Evolutionary conservation across 2,888 invertebrate genomes (phyloP).

Genomic region (Epiblema foenella): DNA sequence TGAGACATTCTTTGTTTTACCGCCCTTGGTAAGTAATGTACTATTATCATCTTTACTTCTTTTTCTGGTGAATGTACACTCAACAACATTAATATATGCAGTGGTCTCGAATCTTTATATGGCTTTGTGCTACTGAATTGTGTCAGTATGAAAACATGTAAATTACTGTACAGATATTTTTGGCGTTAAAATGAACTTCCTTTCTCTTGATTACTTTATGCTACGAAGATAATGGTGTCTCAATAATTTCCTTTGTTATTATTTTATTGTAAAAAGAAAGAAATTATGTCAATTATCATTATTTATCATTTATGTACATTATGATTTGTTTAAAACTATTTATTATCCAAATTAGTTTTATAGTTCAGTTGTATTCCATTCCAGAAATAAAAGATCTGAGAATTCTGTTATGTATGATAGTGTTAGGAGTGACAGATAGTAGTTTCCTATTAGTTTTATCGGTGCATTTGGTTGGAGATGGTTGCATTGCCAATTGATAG

Average conservation of each 20-base stretch:
- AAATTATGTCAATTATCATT: slow-evolving; percentile 44
- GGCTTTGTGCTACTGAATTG: too few relatives aligned
- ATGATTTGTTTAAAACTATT: slow-evolving; percentile 28
- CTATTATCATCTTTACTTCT: too few relatives aligned
- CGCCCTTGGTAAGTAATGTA: too few relatives aligned
- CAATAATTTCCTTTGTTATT: slow-evolving; percentile 29
- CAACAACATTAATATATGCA: too few relatives aligned
- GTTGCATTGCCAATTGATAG: slow-evolving; percentile 42
- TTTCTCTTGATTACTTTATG: neutral
- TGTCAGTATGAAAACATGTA: too few relatives aligned
- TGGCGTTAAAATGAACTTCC: neutral
- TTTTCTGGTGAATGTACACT: too few relatives aligned
- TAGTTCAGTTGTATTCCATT: slow-evolving; percentile 45
- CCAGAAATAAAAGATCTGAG: slow-evolving; percentile 47
- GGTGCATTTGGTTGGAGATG: slow-evolving; percentile 54
- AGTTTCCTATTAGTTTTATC: slow-evolving; percentile 65
- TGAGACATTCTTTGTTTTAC: too few relatives aligned
- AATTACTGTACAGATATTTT: too few relatives aligned
- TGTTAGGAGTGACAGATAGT: slow-evolving; percentile 48
- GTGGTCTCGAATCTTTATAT: too few relatives aligned
- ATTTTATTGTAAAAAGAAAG: slow-evolving; percentile 28
- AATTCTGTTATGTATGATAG: slow-evolving; percentile 29
- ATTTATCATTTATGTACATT: slow-evolving; percentile 29
- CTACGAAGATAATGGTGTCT: slow-evolving; percentile 7
- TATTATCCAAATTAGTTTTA: slow-evolving; percentile 38